Conservation (phyloP, 2,797 vertebrate genomes). For the Triplophysa bombifrons region DNA sequence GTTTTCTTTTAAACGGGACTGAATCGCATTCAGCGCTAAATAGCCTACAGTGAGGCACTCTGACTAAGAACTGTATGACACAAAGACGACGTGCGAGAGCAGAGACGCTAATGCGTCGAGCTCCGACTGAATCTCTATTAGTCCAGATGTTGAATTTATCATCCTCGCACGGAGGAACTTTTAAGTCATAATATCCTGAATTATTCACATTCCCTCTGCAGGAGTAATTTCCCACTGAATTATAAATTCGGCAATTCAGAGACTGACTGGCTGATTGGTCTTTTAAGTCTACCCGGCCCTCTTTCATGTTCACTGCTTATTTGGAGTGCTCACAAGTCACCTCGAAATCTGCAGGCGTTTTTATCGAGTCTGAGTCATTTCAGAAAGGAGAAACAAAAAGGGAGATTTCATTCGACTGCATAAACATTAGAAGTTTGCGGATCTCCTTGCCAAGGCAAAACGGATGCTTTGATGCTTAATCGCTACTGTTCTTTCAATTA, state of each 20-base stretch:
- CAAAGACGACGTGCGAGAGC: slow-evolving; percentile 50
- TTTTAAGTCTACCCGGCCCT: slow-evolving; percentile 63
- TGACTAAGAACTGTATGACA: slow-evolving; percentile 43
- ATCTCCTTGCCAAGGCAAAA: not conserved
- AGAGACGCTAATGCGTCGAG: slow-evolving; percentile 55
- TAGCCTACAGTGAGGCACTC: slow-evolving; percentile 31
- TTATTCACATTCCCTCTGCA: slow-evolving; percentile 77
- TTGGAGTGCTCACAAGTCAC: slow-evolving; percentile 42
- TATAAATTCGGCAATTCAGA: slow-evolving; percentile 74
- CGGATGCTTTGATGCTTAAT: slow-evolving; percentile 27
- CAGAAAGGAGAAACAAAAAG: slow-evolving; percentile 32
- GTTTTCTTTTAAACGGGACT: slow-evolving; percentile 30
- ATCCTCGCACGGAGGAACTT: slow-evolving; percentile 72
- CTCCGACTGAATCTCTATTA: slow-evolving; percentile 68
- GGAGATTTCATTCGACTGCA: slow-evolving; percentile 28
- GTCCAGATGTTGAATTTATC: slow-evolving; percentile 80
- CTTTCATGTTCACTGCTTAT: slow-evolving; percentile 50
- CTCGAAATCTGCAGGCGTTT: slow-evolving; percentile 48
- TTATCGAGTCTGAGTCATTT: slow-evolving; percentile 54
- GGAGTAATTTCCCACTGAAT: slow-evolving; percentile 79
- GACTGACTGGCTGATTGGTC: slow-evolving; percentile 67
- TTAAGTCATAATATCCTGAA: slow-evolving; percentile 82
- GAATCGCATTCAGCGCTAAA: slow-evolving; percentile 33
- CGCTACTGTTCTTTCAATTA: slow-evolving; percentile 35
- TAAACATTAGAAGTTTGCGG: slow-evolving; percentile 11